Conservation (phyloP, 2,797 vertebrate species). For the Oryzias sinensis region DNA sequence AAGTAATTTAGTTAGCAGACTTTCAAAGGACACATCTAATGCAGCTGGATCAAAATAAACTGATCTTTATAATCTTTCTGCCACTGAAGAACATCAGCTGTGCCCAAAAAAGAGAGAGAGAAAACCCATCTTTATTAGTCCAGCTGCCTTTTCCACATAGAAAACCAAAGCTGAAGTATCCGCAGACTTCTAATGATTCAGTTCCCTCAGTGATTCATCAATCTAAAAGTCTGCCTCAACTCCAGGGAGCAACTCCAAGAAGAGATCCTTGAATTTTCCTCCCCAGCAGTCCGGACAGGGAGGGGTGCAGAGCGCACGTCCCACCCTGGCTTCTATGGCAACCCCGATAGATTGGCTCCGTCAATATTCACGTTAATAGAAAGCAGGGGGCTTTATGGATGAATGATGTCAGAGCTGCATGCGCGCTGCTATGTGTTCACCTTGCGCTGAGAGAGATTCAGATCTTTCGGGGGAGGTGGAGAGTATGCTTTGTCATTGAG, state of each 20-base stretch:
- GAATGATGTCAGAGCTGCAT: conserved; percentile 78
- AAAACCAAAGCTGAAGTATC: too few species aligned
- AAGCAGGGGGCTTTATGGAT: conserved; percentile 76
- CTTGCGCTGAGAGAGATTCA: conserved; percentile 58
- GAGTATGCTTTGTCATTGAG: conserved; percentile 80
- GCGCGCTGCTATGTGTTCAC: conserved; percentile 66
- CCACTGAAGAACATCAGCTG: too few species aligned
- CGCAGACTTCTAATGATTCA: too few species aligned
- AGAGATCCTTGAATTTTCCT: conserved; percentile 47
- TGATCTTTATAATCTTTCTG: too few species aligned
- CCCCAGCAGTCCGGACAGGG: conserved; percentile 57
- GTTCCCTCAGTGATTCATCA: neutral
- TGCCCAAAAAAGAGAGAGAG: too few species aligned
- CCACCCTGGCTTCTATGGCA: conserved; percentile 87
- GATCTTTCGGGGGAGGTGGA: conserved; percentile 60
- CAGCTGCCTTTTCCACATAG: too few species aligned
- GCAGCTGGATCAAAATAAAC: too few species aligned
- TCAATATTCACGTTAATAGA: conserved; percentile 84
- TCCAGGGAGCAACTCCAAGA: conserved; percentile 15
- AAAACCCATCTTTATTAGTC: too few species aligned
- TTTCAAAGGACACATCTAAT: too few species aligned
- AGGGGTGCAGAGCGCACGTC: conserved; percentile 81
- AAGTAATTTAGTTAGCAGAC: too few species aligned
- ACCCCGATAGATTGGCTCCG: conserved; percentile 85
- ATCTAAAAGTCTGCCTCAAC: conserved; percentile 17